Evolutionary conservation across 2,888 invertebrate genomes (phyloP).

Genomic region (Parthenolecanium corni): DNA sequence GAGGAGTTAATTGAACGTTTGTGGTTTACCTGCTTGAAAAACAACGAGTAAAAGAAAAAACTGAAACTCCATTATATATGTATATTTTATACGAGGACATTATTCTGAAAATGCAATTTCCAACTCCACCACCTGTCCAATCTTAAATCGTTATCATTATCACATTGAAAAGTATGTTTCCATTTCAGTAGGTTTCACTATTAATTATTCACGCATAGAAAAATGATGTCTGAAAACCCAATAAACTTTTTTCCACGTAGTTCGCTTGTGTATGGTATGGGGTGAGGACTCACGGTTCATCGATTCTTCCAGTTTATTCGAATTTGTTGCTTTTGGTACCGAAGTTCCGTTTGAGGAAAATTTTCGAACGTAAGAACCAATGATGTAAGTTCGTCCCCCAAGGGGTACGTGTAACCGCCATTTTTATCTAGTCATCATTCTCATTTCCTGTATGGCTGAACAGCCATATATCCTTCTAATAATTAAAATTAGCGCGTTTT

Average conservation of each 20-base stretch:
- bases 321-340: conserved; percentile 13
- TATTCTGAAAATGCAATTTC: no score
- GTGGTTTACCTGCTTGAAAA: background rate
- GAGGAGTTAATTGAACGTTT: conserved; percentile 27
- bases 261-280: background rate
- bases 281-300: conserved; percentile 24
- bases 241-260: no score
- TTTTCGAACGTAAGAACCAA: conserved; percentile 3
- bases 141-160: no score
- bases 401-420: background rate
- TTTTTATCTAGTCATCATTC: background rate
- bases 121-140: no score
- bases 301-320: conserved; percentile 16
- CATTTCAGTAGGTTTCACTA: background rate
- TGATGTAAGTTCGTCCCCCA: background rate
- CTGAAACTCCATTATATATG: conserved; percentile 1
- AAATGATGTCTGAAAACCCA: conserved; percentile 1
- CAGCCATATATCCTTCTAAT: conserved; percentile 18
- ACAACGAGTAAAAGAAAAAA: conserved; percentile 2
- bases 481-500: conserved; percentile 24
- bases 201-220: conserved; percentile 23
- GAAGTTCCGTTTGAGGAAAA: conserved; percentile 4
- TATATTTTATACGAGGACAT: background rate
- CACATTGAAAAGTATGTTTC: no score
- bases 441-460: conserved; percentile 12